These are phyloP conservation scores for Protobothrops mucrosquamatus DNA, from an alignment of 2,113 vertebrate species.

Conservation along the genomic window DNA sequence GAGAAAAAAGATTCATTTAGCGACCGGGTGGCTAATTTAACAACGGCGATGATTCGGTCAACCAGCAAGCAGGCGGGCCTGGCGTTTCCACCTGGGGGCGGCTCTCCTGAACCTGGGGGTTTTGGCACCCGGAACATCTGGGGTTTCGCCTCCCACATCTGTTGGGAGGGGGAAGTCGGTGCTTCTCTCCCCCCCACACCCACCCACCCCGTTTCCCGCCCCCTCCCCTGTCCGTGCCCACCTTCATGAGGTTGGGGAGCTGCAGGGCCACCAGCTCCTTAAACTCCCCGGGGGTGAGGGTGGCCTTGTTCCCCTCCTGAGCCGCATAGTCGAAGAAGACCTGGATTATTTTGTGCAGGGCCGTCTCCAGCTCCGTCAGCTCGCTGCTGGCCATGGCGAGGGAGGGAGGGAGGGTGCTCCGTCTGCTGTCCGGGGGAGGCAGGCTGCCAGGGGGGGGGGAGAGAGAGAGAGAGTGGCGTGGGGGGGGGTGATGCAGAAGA, in stretches of 20 bases:
- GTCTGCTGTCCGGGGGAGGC: neutral
- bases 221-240: neutral
- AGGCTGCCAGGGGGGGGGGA: neutral
- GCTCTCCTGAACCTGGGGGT: no score
- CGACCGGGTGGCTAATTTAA: no score
- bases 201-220: no score
- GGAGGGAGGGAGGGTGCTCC: no score
- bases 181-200: neutral
- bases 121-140: no score
- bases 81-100: no score
- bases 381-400: slow-evolving; percentile 55
- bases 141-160: no score
- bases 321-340: slow-evolving; percentile 54
- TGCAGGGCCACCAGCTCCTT: slow-evolving; percentile 63
- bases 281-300: slow-evolving; percentile 58
- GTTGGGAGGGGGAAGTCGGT: neutral
- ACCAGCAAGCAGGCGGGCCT: no score
- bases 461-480: neutral
- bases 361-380: slow-evolving; percentile 65
- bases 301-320: slow-evolving; percentile 60
- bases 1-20: no score
- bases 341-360: slow-evolving; percentile 66
- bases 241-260: slow-evolving; percentile 72
- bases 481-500: neutral
- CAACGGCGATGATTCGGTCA: no score